Evolutionary conservation across 2,797 vertebrate genomes (phyloP).

Genomic region (Holocentrus rufus): DNA sequence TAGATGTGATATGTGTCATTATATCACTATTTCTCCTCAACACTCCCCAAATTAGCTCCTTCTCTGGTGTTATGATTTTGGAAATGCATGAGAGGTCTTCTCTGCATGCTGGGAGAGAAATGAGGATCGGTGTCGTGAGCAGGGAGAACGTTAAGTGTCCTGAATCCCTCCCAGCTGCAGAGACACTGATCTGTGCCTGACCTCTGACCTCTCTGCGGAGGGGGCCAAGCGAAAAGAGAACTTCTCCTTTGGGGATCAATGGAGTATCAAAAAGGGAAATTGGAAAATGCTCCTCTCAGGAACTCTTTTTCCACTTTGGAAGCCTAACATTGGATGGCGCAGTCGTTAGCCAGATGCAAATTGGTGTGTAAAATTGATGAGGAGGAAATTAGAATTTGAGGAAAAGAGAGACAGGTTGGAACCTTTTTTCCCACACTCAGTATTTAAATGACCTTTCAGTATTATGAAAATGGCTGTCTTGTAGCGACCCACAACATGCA

Average conservation of each 20-base stretch:
- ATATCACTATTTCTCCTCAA: slow-evolving; percentile 58
- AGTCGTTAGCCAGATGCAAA: slow-evolving; percentile 2
- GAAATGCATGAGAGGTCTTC: slow-evolving; percentile 55
- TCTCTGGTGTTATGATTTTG: slow-evolving; percentile 45
- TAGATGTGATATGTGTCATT: slow-evolving; percentile 64
- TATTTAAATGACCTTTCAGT: slow-evolving; percentile 56
- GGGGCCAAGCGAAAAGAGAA: not conserved
- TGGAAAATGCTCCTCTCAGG: not conserved
- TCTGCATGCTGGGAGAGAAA: slow-evolving; percentile 24
- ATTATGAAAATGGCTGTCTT: slow-evolving; percentile 46
- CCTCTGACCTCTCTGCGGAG: slow-evolving; percentile 12
- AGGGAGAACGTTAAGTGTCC: not conserved
- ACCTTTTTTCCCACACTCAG: slow-evolving; percentile 19
- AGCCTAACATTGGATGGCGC: not conserved
- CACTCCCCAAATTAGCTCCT: slow-evolving; percentile 59
- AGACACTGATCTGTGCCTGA: slow-evolving; percentile 1
- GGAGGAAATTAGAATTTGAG: slow-evolving; percentile 35
- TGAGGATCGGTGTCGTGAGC: slow-evolving; percentile 13
- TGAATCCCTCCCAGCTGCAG: slow-evolving; percentile 5
- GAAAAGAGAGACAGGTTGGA: slow-evolving; percentile 31
- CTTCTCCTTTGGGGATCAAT: too few species aligned
- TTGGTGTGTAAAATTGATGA: not conserved
- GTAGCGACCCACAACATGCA: slow-evolving; percentile 29
- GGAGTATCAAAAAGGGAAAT: not conserved
- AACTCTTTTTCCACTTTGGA: slow-evolving; percentile 12